Evolutionary conservation across 1,140 invertebrate species (phyloP), one percentile per base, ranked within the genome.

Genomic region (Drusus annulatus): DNA sequence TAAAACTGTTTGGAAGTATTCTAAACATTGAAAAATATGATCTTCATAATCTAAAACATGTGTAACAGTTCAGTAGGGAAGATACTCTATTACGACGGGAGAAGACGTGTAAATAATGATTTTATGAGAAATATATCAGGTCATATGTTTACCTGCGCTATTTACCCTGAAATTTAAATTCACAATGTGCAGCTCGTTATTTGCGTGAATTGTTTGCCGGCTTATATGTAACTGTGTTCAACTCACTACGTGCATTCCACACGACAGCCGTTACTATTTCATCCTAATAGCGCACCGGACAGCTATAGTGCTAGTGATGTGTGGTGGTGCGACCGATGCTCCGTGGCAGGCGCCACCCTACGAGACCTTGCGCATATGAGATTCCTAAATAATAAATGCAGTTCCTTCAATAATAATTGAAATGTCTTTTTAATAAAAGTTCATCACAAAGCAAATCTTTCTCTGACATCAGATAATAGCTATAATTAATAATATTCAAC

Each of bases 141-240:
- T 36, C 62, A 36, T 36, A 36, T 65, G 62, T 15, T 80, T 76
- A 80, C 23, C 58, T 80, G 71, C 69, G n/a, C 50, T 54, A 79
- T 71, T 82, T 82, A 82, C 81, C 81, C 81, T 82, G 81, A 82
- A 82, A 54, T 82, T 82, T 79, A 82, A 79, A 82, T 79, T 82
- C 81, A 62, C 71, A 76, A 68, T 51, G 76, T 63, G 76, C 54
- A 81, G 69, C 62, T 56, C 25, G 58, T 73, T 65, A 50, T 45
- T 60, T 60, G 23, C 56, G 23, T 60, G 36, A 45, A 60, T 19
- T 71, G 71, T 60, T 23, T 60, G 19, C 19, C 23, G 56, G 23
- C 56, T 60, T 60, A 60, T 60, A 60, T 23, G 56, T 60, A 56
- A 56, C 19, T 60, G 17, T 23, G 56, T 60, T 19, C 23, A 21